phyloP scores from a whole-genome alignment of 2,113 vertebrate species.

The Panthera leo region DNA sequence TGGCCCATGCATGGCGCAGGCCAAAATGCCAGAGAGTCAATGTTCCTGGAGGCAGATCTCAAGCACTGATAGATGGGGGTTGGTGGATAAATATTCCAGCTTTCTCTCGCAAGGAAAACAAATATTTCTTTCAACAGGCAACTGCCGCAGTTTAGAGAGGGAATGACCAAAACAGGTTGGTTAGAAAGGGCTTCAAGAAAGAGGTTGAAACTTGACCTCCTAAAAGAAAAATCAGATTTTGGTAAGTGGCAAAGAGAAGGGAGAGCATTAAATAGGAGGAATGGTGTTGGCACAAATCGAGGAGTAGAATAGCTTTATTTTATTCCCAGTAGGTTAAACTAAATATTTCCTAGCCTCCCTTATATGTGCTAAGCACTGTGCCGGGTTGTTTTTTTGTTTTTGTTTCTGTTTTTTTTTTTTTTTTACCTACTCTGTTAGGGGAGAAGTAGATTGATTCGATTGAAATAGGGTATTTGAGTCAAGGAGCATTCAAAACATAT shows the following conservation, averaged over 20 bases:
- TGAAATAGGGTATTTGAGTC: neutral
- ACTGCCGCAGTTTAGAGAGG: neutral
- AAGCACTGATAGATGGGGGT: neutral
- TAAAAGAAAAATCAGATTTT: neutral
- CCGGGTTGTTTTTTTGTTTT: neutral
- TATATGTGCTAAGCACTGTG: neutral
- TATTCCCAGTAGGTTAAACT: neutral
- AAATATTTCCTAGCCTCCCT: neutral
- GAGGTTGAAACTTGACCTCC: neutral
- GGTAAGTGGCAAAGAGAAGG: neutral
- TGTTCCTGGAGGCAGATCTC: neutral
- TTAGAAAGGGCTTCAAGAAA: neutral
- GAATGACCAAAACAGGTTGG: neutral
- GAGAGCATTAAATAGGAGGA: neutral
- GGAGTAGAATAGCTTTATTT: neutral
- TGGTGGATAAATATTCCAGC: neutral
- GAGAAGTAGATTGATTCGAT: neutral
- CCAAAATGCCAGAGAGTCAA: neutral
- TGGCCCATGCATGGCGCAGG: neutral
- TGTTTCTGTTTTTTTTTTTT: no score
- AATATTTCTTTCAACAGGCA: neutral
- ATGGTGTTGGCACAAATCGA: neutral
- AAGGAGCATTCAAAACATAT: neutral
- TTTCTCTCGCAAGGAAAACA: neutral
- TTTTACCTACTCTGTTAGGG: neutral